Base-by-base conservation (phyloP, 2,888 invertebrate genomes). In the Agelastica alni region DNA sequence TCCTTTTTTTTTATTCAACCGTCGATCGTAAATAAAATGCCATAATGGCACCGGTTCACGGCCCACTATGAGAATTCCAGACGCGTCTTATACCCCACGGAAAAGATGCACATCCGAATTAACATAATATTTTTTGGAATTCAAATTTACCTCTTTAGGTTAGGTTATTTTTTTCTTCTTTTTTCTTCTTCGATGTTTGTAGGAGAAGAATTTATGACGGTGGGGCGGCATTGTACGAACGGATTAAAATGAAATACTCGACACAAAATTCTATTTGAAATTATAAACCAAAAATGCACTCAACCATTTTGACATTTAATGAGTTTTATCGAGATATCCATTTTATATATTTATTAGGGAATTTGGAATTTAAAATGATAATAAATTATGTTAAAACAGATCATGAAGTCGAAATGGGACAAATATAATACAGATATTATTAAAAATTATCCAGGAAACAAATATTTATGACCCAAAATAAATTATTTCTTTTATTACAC, bases 1-100 rank as follows among this genome's bases (percentile, higher is more conserved):
- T 64, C 65, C n/a, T n/a, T n/a, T 68, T 69, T 68, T 69, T 68
- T 68, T 65, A 68, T 69, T 68, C 67, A 65, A 65, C 68, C 63
- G 59, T 61, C 64, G 68, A 61, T 64, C 66, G 66, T 70, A 70
- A 70, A 70, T 70, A 66, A 39, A 64, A 66, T 68, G 65, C 64
- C 58, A 68, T 69, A 68, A 69, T 69, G 67, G 68, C 37, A 39
- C 67, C 55, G 58, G 58, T 58, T 58, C 58, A 53, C 62, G 57
- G 58, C 59, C 62, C 58, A 56, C 58, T 62, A 58, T 58, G 55
- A 45, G 53, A 63, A 63, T 61, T 61, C 60, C 62, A 57, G 52
- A 57, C 59, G 48, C 37, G 52, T 51, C 37, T 41, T 26, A 26
- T 18, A 44, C 45, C 32, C 49, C 48, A 37, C 37, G 30, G 39